Evolutionary conservation across 2,113 vertebrate genomes (phyloP), one percentile per base, ranked within the genome.

Genomic region (Brachypodius melanocephalos): DNA sequence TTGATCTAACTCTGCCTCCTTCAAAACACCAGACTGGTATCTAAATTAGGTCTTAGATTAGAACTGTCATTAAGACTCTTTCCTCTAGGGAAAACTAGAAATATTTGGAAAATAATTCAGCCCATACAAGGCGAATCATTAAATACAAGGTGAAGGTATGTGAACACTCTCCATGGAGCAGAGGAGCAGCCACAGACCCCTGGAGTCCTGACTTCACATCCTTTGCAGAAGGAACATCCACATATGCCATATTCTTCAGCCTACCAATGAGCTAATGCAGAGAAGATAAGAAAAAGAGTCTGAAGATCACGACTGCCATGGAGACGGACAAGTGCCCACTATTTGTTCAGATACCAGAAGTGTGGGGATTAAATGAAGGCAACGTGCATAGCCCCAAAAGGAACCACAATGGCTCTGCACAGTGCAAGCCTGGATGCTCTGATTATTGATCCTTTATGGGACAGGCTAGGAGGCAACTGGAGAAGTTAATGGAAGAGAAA

Each of bases 391-490:
- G 31, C 20, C 42, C 63, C 22, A 42, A 32, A 67, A 45, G 24
- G 46, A 28, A 26, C 12, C 32, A 32, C 0, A 0, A 19, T 28
- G 25, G 22, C 34, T 49, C 42, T 77, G 12, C 38, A 22, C 0
- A 0, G 40, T 21, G 54, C 2, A 5, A 63, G 34, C 13, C 43
- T 5, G 0, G 1, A 1, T 40, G 52, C 28, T 72, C 40, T 3
- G 3, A 26, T 14, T 43, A n/a, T 34, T 51, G 21, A 48, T 66
- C 43, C 12, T 67, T 71, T 29, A 24, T 4, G 2, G 15, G 10
- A 0, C n/a, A 28, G 2, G 17, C 43, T 48, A 52, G 28, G 34
- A 49, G 45, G 40, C 34, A 48, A 32, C 25, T 65, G 46, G 32
- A 75, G 31, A 85, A 62, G 55, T 42, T 66, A 1, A 2, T 0